Conservation (phyloP, 2,113 vertebrate species). For the human (Homo sapiens) region GRCh38 chr16:68556501-68557000, state of each 20-base stretch:
- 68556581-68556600: not conserved
- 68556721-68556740: not conserved
- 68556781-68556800: not conserved
- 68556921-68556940: not conserved
- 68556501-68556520: not conserved
- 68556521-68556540: not conserved
- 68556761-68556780: not conserved
- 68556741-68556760: not conserved
- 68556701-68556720: not conserved
- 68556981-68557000: not conserved
- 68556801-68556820: not conserved
- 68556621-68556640: not conserved
- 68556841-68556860: not conserved
- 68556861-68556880: not conserved
- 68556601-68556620: not conserved
- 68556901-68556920: not conserved
- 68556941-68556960: not conserved
- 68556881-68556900: not conserved
- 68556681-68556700: not conserved
- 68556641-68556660: not conserved
- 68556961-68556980: not conserved
- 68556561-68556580: not conserved
- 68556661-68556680: not conserved
- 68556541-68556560: not conserved
- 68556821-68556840: not conserved